Conservation (phyloP, 2,888 invertebrate genomes). For the Omphaloscelis lunosa region DNA sequence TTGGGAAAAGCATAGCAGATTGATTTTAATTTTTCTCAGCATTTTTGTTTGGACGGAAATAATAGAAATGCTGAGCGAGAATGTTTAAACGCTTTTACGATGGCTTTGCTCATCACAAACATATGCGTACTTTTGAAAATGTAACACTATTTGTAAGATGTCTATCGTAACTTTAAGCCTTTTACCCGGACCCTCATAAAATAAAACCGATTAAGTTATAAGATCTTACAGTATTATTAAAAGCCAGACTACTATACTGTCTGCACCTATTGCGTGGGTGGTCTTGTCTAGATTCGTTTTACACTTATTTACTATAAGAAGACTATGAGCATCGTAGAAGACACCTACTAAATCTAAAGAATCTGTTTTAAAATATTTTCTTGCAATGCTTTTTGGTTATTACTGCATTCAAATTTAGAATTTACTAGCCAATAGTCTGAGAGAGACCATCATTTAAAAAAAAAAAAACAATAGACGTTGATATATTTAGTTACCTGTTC, state of each 20-base stretch:
- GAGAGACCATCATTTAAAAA: no score
- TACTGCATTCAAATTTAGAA: no score
- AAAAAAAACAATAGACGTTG: no score
- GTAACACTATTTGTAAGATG: slow-evolving; percentile 40
- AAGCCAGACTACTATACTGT: slow-evolving; percentile 55
- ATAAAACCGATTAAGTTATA: slow-evolving; percentile 56
- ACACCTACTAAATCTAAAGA: neutral
- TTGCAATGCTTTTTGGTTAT: no score
- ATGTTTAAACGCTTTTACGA: slow-evolving; percentile 34
- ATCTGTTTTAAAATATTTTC: neutral
- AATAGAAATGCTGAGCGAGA: neutral
- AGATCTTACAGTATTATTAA: slow-evolving; percentile 56
- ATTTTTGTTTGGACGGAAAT: slow-evolving; percentile 15
- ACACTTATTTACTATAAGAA: slow-evolving; percentile 5
- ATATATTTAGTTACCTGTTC: no score
- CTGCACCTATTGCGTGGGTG: slow-evolving; percentile 61
- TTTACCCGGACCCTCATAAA: slow-evolving; percentile 48
- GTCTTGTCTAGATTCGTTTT: slow-evolving; percentile 37
- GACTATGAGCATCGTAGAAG: neutral
- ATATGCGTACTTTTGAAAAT: slow-evolving; percentile 22
- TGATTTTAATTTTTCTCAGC: no score
- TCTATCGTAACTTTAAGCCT: slow-evolving; percentile 35
- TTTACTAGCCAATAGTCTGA: no score
- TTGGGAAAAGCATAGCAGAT: no score
- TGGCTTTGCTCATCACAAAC: neutral